Conservation (phyloP, 2,888 invertebrate genomes). For the Uropetala carovei region DNA sequence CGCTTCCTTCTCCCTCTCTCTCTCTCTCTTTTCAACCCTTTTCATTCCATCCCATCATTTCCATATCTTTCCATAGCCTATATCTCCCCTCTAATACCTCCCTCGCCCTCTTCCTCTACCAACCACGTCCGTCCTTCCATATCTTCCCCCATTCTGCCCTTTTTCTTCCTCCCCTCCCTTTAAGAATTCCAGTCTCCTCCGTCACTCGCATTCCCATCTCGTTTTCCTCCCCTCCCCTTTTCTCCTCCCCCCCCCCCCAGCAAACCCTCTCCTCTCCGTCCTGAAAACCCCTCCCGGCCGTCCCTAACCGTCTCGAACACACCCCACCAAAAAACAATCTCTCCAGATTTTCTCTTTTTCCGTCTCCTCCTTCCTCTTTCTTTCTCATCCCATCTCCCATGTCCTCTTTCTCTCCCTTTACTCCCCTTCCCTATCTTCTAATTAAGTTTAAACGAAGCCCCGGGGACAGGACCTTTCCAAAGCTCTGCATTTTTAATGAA, state of each 20-base stretch:
- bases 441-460: conserved; percentile 19
- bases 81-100: too few species aligned
- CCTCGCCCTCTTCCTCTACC: too few species aligned
- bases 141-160: not conserved
- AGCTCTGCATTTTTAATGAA: conserved; percentile 6
- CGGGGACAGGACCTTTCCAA: not conserved
- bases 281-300: not conserved
- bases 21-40: too few species aligned
- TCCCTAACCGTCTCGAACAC: not conserved
- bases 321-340: not conserved
- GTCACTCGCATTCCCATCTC: not conserved
- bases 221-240: not conserved
- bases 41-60: not conserved
- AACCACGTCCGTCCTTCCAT: not conserved
- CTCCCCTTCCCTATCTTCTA: not conserved
- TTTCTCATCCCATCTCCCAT: not conserved
- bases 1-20: not conserved
- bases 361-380: not conserved
- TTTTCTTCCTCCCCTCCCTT: conserved; percentile 7
- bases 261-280: not conserved
- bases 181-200: not conserved
- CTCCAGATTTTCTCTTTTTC: conserved; percentile 11
- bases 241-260: not conserved
- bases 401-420: not conserved
- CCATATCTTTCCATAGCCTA: not conserved